Percentiles rank a stretch among this genome's conserved stretches.
Conservation (phyloP, 2,797 vertebrate genomes). For the Sparidentex hasta region DNA sequence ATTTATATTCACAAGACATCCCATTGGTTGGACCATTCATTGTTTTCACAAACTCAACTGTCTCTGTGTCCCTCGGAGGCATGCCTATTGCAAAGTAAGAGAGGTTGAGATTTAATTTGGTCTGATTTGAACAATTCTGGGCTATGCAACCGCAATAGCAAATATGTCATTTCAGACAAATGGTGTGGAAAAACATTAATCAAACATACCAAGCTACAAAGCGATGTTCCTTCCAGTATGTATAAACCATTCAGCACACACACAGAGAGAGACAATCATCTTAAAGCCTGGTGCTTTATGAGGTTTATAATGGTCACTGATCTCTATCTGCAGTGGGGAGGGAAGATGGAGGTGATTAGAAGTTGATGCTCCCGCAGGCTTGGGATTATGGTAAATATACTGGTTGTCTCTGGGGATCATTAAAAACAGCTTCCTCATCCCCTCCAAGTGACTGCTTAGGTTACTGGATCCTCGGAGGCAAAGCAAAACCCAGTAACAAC, state of each 20-base stretch:
- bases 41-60: too few species aligned
- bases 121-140: too few species aligned
- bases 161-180: conserved; percentile 6
- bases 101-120: too few species aligned
- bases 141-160: too few species aligned
- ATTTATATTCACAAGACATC: too few species aligned
- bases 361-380: conserved; percentile 79
- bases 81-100: too few species aligned
- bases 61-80: too few species aligned
- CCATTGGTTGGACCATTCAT: too few species aligned
- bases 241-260: conserved; percentile 27
- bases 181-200: conserved; percentile 27
- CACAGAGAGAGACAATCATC: conserved; percentile 60
- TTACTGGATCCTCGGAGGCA: conserved; percentile 64
- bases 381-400: conserved; percentile 84
- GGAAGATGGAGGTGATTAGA: conserved; percentile 82
- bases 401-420: conserved; percentile 71
- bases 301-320: conserved; percentile 77
- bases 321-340: conserved; percentile 75
- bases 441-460: conserved; percentile 68
- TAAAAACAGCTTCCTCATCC: conserved; percentile 76
- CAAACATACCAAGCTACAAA: conserved; percentile 32
- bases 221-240: conserved; percentile 26
- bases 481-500: conserved; percentile 42
- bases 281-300: conserved; percentile 71